phyloP scores from a whole-genome alignment of 2,113 vertebrate genomes.

The Microtus ochrogaster region DNA sequence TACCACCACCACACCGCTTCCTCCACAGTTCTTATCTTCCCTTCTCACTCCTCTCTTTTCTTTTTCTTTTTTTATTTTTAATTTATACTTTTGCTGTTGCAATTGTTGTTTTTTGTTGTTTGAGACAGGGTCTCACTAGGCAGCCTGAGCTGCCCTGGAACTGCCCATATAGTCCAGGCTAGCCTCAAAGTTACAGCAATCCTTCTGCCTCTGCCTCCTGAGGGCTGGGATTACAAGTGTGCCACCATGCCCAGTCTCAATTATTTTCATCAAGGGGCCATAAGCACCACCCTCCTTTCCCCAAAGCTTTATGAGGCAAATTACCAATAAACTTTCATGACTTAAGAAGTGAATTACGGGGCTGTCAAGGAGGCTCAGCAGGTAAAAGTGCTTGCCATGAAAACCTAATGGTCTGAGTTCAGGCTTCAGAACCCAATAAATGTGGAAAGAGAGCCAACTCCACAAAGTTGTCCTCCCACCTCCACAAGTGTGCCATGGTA shows the following conservation, averaged over 20 bases:
- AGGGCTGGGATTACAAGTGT: neutral
- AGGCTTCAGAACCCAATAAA: neutral
- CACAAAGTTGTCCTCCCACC: neutral
- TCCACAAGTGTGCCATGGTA: neutral
- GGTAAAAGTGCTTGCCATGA: neutral
- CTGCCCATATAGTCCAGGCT: neutral
- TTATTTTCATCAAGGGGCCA: slow-evolving; percentile 29
- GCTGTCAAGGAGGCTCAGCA: neutral
- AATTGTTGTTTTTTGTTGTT: neutral
- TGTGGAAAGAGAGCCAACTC: neutral
- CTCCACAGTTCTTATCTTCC: neutral
- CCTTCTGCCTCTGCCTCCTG: neutral
- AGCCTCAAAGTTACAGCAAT: no score
- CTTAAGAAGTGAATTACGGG: neutral
- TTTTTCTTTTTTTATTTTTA: no score
- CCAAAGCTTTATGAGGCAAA: slow-evolving; percentile 18
- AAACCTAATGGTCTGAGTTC: neutral
- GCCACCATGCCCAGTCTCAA: neutral
- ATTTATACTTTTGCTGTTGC: neutral
- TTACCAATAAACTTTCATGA: slow-evolving; percentile 19
- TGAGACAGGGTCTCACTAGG: neutral
- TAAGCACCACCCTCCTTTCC: neutral
- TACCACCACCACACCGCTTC: neutral
- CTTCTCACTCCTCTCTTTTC: neutral
- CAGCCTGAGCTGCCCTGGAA: neutral